Percentiles rank a stretch among this genome's conserved stretches.
Evolutionary conservation across 2,797 vertebrate species (phyloP).

Genomic region (Chromis chromis): DNA sequence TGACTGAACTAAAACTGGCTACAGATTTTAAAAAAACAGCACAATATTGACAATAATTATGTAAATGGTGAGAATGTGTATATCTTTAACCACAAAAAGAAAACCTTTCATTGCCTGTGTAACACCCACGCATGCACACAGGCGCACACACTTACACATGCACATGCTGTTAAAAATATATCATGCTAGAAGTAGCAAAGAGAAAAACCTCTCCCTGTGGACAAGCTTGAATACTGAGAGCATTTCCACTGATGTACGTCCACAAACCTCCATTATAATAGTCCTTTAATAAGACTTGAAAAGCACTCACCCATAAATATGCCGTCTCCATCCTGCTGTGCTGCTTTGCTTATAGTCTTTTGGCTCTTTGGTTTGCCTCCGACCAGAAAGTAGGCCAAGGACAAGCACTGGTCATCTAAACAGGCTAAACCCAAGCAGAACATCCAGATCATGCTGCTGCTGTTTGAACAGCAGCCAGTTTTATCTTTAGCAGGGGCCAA

Average conservation of each 20-base stretch:
- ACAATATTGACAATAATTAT: conserved; percentile 53
- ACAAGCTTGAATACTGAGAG: conserved; percentile 47
- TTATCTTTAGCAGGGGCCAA: conserved; percentile 48
- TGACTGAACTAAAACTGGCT: conserved; percentile 17
- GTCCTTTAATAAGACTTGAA: conserved; percentile 56
- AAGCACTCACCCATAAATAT: conserved; percentile 78
- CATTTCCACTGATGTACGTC: conserved; percentile 46
- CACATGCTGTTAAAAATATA: conserved; percentile 71
- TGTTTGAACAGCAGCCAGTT: conserved; percentile 51
- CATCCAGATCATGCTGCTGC: conserved; percentile 67
- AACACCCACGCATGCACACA: conserved; percentile 60
- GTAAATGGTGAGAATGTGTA: conserved; percentile 46
- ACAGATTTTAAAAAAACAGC: conserved; percentile 19
- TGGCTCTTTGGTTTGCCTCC: conserved; percentile 59
- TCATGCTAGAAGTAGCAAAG: conserved; percentile 63
- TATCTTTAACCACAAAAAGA: conserved; percentile 50
- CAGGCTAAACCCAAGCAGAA: conserved; percentile 70
- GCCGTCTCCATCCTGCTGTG: conserved; percentile 71
- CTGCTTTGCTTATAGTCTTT: conserved; percentile 67
- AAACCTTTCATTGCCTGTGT: conserved; percentile 47
- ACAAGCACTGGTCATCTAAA: conserved; percentile 76
- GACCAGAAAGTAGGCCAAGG: conserved; percentile 81
- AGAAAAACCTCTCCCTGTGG: conserved; percentile 55
- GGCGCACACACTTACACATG: conserved; percentile 46
- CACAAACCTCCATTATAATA: conserved; percentile 51